Base-by-base conservation (phyloP, 1,140 invertebrate genomes). In the Drosophila willistoni region DNA sequence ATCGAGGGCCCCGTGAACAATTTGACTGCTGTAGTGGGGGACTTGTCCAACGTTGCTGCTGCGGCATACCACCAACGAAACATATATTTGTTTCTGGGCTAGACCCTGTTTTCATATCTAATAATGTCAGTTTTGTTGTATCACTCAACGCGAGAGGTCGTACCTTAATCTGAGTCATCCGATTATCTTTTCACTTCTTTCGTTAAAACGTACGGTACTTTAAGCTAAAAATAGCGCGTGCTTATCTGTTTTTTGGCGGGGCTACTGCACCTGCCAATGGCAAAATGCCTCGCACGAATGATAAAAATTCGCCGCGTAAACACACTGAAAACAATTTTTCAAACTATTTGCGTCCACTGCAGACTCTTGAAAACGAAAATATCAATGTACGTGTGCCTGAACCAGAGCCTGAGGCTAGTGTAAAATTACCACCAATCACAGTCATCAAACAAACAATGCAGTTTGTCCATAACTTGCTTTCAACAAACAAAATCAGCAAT, bases 401-500 rank as follows among this genome's bases (percentile, higher is more conserved):
- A n/a, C 47, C 47, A 54, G 14, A 7, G 14, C 13, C 42, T 47
- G 7, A 13, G 13, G 42, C 34, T 47, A 47, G 34, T 36, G 34
- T 36, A 36, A 36, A 47, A 47, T 47, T 47, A 47, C 42, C 42
- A 47, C 42, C 42, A 47, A 47, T 47, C 13, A 47, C 42, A n/a
- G 42, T 47, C 42, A 47, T 44, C 41, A 44, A 44, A 44, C 41
- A 44, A 44, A 44, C 41, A 7, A 0, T 7, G 6, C n/a, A n/a
- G n/a, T 42, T 17, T 29, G 41, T 44, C n/a, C 41, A 44, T n/a
- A n/a, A 44, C 17, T n/a, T 44, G n/a, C 41, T 44, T 44, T n/a
- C 41, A 6, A 44, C 0, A 14, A 44, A 42, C n/a, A n/a, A 14
- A 44, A 44, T 44, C 41, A 44, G 13, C n/a, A n/a, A 44, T 44